Evolutionary conservation across 2,797 vertebrate genomes (phyloP), one percentile per base, ranked within the genome.

Genomic region (Pantherophis alleghaniensis): DNA sequence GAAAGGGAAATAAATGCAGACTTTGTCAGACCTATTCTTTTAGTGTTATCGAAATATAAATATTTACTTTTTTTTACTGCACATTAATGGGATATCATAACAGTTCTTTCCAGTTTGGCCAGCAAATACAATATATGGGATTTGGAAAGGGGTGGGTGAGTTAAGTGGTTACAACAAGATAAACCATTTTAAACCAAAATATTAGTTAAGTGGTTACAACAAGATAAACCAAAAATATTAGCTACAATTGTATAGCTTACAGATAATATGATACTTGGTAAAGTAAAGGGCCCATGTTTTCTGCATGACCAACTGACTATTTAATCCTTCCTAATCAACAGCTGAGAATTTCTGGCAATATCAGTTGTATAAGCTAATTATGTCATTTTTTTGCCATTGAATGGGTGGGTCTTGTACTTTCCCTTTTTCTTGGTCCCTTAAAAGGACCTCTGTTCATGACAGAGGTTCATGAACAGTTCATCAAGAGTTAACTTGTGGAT

Each of bases 21-120:
- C 9, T 91, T 94, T 93, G 90, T 20, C 13, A 53, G 37, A 13
- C 3, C 28, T 69, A 11, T 90, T 93, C 93, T 0, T 5, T 87
- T 47, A 60, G 94, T 93, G 88, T 56, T 18, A 94, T 60, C 28
- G 3, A 66, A 47, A 10, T 91, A 61, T 92, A 87, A 28, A 53
- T 28, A 79, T 87, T 28, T 92, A 47, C 92, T 53, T 90, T 87
- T 93, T 94, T 95, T 94, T 89, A 95, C 91, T 92, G 60, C n/a
- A 91, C 55, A 95, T 53, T 87, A 94, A 69, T 79, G 4, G 89
- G 94, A 90, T 88, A 95, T 94, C 92, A 14, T 0, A 0, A 13
- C 10, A 42, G 69, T 79, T 42, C 32, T 79, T 79, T 79, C 69
- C 69, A 79, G 20, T 79, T 37, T 20, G 18, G 69, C 69, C 66